Evolutionary conservation across 37 sponge, comb jelly and placozoan species (phyloP), one percentile per base, ranked within the genome.

Genomic region (Lycopodina hypogea): DNA sequence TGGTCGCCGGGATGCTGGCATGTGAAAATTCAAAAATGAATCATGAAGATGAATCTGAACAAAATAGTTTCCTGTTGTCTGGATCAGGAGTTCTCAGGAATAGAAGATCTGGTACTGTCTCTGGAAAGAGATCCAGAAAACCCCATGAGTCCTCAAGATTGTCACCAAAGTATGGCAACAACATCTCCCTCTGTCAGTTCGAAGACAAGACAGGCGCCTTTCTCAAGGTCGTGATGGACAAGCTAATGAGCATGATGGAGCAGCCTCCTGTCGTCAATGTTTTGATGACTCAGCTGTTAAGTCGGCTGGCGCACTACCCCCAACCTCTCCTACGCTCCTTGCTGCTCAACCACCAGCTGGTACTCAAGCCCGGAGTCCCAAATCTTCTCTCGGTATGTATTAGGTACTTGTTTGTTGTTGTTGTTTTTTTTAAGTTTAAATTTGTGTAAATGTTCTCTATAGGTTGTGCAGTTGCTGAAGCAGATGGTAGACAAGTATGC

Each of bases 321-420:
- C 94, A 94, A 56, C 94, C 94, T 4, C 78, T 94, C 42, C 73
- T 94, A 0, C 53, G 88, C 11, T 87, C 91, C 15, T 68, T 79
- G 4, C 82, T 94, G 14, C 88, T 94, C 69, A 87, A 86, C 56
- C 89, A 88, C 56, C 79, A 86, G 33, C 88, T 90, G 34, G 73
- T 81, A 19, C 74, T 94, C 34, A 81, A 57, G 34, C 74, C 75
- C 22, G 91, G 88, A 1, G 79, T 84, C 0, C 94, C 91, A 0
- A 81, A 90, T 64, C 80, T 94, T 0, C 61, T 73, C 65, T 39
- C 12, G 18, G 94, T 94, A 57, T 79, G 94, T 69, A 35, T 45
- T 17, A 35, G 37, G 15, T 9, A 66, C 4, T 17, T 6, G 4
- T 59, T 17, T 59, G 3, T 17, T 59, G 12, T 17, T 59, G 6